These are phyloP conservation scores for Donacobius atricapilla DNA, from an alignment of 2,113 vertebrate species.

Conservation along the genomic window DNA sequence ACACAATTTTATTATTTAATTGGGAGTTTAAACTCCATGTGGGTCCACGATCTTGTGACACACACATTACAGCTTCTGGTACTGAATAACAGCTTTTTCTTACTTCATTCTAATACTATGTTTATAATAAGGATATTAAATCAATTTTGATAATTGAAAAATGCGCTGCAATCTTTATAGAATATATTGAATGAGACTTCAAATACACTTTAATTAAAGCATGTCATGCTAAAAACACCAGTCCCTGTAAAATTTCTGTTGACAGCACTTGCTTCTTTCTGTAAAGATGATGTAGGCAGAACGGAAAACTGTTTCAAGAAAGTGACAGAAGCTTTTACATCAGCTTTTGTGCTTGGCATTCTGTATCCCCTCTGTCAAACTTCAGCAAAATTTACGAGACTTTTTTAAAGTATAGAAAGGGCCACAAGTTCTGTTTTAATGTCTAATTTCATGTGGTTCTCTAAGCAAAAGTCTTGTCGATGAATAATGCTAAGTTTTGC, in stretches of 20 bases:
- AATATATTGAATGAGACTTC: not conserved
- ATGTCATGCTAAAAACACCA: not conserved
- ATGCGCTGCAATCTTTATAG: not conserved
- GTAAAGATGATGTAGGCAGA: not conserved
- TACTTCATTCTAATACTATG: not conserved
- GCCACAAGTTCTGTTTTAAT: not conserved
- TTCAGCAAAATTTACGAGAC: not conserved
- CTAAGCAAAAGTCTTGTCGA: not conserved
- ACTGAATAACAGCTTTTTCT: not conserved
- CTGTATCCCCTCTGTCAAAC: not conserved
- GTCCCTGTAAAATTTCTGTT: not conserved
- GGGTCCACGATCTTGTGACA: not conserved
- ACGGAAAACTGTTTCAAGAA: not conserved
- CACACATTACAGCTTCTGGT: not conserved
- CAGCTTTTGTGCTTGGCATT: not conserved
- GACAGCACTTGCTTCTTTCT: not conserved
- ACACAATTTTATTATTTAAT: constrained; percentile 30
- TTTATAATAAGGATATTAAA: not conserved
- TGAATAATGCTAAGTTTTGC: not conserved
- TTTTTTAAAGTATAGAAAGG: not conserved
- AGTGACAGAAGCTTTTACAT: not conserved
- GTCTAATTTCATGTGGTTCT: not conserved
- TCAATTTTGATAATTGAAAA: not conserved
- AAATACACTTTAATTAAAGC: not conserved
- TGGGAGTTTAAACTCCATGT: not conserved